A percentile compares a stretch with the other conserved stretches of the same genome.
phyloP scores from a whole-genome alignment of 2,113 vertebrate species.

The Dissostichus mawsoni region DNA sequence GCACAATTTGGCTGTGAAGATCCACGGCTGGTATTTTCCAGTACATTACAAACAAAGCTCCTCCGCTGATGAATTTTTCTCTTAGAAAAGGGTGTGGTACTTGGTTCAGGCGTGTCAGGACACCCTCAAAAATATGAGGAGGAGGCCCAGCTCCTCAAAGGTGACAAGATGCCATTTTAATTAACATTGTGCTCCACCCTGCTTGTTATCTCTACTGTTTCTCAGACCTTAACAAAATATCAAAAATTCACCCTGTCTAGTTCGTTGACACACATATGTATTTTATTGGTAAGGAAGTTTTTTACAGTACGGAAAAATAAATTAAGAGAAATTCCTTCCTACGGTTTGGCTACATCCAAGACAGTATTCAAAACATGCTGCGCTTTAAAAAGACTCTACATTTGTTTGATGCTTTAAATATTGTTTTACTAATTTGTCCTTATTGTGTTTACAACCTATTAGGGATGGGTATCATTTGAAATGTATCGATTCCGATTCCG shows the following conservation, averaged over 20 bases:
- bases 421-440: background rate
- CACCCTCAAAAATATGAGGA: slow-evolving; percentile 54
- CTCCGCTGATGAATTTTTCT: slow-evolving; percentile 49
- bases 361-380: background rate
- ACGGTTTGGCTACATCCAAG: background rate
- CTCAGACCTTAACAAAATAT: background rate
- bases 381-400: background rate
- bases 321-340: background rate
- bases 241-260: background rate
- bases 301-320: background rate
- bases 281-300: background rate
- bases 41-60: slow-evolving; percentile 48
- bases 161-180: slow-evolving; percentile 20
- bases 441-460: background rate
- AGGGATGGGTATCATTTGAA: too few relatives aligned
- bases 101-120: slow-evolving; percentile 63
- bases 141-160: slow-evolving; percentile 3
- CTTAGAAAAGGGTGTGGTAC: slow-evolving; percentile 52
- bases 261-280: background rate
- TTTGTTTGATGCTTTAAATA: background rate
- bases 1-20: slow-evolving; percentile 21
- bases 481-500: too few relatives aligned
- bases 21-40: slow-evolving; percentile 63
- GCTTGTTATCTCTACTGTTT: background rate
- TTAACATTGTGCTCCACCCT: slow-evolving; percentile 31